phyloP scores from a whole-genome alignment of 2,888 invertebrate genomes.

The Lissocephala sabroskyi region DNA sequence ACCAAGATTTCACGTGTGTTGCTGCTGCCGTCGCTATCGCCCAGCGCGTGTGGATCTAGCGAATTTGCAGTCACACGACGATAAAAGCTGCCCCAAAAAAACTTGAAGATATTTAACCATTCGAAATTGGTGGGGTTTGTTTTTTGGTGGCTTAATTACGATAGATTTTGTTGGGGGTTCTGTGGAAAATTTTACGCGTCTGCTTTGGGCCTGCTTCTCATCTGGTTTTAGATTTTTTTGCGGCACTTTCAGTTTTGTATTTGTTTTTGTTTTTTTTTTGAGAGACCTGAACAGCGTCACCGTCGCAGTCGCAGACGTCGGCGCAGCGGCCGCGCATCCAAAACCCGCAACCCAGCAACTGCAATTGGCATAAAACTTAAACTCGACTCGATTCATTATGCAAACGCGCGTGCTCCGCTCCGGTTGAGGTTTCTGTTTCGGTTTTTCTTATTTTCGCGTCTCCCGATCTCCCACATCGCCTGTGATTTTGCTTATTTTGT shows the following conservation, averaged over 20 bases:
- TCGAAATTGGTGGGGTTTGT: no score
- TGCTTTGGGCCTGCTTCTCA: no score
- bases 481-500: background rate
- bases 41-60: no score
- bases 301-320: background rate
- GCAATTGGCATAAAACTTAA: slow-evolving; percentile 56
- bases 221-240: background rate
- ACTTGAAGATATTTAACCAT: no score
- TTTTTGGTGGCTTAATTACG: no score
- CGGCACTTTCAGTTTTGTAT: background rate
- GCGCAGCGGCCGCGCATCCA: slow-evolving; percentile 6
- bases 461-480: slow-evolving; percentile 5
- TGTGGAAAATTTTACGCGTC: no score
- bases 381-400: slow-evolving; percentile 61
- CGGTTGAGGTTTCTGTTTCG: slow-evolving; percentile 57
- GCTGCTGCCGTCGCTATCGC: no score
- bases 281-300: no score
- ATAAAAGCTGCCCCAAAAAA: no score
- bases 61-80: no score
- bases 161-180: no score
- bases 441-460: slow-evolving; percentile 7
- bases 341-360: slow-evolving; percentile 31
- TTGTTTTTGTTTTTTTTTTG: background rate
- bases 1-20: no score
- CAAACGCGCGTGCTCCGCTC: slow-evolving; percentile 61